Evolutionary conservation across 2,113 vertebrate species (phyloP).

Genomic region (Sinocyclocheilus maitianheensis): DNA sequence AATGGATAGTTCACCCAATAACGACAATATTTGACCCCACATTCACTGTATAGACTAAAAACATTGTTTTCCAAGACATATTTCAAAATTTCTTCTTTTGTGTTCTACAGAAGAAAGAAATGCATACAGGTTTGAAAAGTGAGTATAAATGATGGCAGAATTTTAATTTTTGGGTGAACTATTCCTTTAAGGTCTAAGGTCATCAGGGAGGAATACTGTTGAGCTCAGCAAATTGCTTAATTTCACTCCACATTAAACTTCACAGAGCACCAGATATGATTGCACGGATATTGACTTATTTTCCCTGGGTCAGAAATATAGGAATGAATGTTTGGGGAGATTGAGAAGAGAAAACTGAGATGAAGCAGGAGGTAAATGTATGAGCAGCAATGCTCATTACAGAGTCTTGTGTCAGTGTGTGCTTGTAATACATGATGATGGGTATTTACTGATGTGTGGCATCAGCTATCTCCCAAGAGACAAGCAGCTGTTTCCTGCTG

Average conservation of each 20-base stretch:
- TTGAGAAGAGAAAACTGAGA: background rate
- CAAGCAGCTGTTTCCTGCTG: slow-evolving; percentile 49
- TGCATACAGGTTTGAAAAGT: background rate
- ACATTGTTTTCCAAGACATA: background rate
- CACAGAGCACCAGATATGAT: background rate
- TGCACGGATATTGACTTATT: background rate
- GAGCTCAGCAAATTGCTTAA: background rate
- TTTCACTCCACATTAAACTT: slow-evolving; percentile 15
- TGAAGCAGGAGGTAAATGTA: background rate
- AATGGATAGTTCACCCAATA: too few species aligned
- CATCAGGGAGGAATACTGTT: background rate
- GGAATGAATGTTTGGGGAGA: background rate
- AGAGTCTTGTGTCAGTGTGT: background rate
- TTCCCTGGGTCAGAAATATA: background rate
- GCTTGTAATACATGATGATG: slow-evolving; percentile 8
- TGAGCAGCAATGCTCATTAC: slow-evolving; percentile 6
- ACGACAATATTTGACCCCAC: background rate
- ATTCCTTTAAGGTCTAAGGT: background rate
- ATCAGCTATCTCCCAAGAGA: slow-evolving; percentile 37
- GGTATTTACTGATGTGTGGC: background rate
- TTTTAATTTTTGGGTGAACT: background rate
- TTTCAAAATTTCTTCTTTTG: too few species aligned
- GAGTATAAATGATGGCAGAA: background rate
- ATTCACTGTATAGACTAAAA: background rate
- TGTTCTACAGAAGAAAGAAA: background rate